Conservation (phyloP, 2,113 vertebrate species). For the Lathamus discolor region DNA sequence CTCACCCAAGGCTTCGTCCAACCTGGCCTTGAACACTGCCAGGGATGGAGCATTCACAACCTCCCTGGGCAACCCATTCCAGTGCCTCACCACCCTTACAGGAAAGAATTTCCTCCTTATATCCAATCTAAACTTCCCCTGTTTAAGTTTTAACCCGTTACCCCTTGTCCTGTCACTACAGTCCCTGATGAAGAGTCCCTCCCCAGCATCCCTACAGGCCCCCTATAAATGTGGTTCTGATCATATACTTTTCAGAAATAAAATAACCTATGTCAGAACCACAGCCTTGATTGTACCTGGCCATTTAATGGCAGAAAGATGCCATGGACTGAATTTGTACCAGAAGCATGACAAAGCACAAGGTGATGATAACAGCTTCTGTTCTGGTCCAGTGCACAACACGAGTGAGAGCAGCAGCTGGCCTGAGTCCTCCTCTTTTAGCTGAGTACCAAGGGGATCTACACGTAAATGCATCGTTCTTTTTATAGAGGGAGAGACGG, state of each 20-base stretch:
- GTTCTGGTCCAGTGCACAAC: not conserved
- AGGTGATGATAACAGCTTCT: not conserved
- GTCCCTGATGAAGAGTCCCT: no score
- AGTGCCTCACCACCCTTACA: no score
- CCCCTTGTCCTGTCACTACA: no score
- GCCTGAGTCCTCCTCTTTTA: not conserved
- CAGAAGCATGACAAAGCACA: not conserved
- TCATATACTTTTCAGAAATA: not conserved
- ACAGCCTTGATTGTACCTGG: not conserved
- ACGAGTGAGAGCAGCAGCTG: constrained; percentile 28
- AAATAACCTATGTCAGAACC: not conserved
- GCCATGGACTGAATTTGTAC: not conserved
- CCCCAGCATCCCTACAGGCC: no score
- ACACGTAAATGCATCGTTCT: not conserved
- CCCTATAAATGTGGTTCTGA: not conserved
- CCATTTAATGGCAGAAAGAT: not conserved
- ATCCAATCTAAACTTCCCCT: no score
- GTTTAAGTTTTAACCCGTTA: no score
- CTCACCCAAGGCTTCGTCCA: no score
- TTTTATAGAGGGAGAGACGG: constrained; percentile 22
- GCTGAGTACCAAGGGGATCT: not conserved
- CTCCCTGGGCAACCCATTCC: no score
- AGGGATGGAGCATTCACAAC: no score
- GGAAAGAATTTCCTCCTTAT: no score
- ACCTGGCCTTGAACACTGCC: no score